A percentile compares a stretch with the other conserved stretches of the same genome.
phyloP scores from a whole-genome alignment of 2,797 vertebrate species.

The Triplophysa yarkandensis region DNA sequence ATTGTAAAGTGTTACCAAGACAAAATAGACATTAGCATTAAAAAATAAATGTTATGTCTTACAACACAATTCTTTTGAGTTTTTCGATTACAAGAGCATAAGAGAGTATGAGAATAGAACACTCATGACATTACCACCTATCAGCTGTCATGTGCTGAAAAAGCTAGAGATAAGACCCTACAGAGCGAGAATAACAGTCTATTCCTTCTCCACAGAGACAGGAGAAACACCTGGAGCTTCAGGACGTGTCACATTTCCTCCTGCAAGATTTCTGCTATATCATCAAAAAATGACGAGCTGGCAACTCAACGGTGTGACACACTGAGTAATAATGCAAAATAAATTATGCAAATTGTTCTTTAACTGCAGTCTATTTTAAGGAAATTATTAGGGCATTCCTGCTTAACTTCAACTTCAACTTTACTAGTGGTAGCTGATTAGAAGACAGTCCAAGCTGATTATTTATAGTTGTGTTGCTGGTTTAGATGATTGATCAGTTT shows the following conservation, averaged over 20 bases:
- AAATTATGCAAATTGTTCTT: neutral
- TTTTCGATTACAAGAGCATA: too few species aligned
- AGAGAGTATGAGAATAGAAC: constrained; percentile 2
- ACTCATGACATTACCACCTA: constrained; percentile 29
- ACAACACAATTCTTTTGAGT: too few species aligned
- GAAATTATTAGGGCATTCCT: neutral
- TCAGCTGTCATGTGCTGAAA: constrained; percentile 23
- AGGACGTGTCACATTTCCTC: constrained; percentile 5
- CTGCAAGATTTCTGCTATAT: constrained; percentile 20
- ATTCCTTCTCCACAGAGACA: constrained; percentile 9
- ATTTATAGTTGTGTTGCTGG: neutral
- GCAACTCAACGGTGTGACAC: neutral
- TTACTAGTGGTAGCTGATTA: neutral
- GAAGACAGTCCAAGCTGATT: too few species aligned
- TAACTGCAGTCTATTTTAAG: neutral
- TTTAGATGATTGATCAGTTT: neutral
- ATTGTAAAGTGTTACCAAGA: too few species aligned
- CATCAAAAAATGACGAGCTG: constrained; percentile 11
- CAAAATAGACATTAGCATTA: too few species aligned
- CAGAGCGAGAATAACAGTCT: neutral
- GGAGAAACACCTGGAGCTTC: constrained; percentile 27
- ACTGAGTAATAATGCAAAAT: neutral
- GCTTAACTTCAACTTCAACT: neutral
- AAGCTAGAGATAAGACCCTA: constrained; percentile 38
- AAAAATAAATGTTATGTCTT: too few species aligned